Base-by-base conservation (phyloP, 2,113 vertebrate genomes). In the Ammodytes dubius region DNA sequence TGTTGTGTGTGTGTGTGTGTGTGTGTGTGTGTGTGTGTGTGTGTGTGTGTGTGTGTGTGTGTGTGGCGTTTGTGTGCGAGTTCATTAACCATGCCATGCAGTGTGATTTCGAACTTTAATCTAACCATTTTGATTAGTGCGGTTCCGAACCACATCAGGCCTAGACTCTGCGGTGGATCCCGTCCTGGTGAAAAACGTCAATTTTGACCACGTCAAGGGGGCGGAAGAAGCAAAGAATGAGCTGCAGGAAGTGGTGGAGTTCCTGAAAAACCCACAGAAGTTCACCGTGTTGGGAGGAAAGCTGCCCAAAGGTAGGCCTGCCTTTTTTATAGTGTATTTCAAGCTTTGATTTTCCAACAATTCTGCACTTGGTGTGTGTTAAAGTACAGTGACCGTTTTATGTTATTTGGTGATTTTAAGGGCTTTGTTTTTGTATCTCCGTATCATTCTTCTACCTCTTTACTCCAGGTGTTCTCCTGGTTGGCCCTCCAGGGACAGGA, bases 201-300 rank as follows among this genome's bases (percentile, higher is more conserved):
- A 97, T 1, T 99, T 99, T n/a, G 98, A 99, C 52, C 98, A 99
- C 0, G 97, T 99, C 58, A 99, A 99, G 94, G 98, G 98, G 27
- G 96, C 97, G 9, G 98, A 99, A 52, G 98, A 99, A 93, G 98
- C 98, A 65, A 99, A 99, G 87, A 96, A 99, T 14, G 98, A 99
- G 92, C 95, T 99, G 82, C 97, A 99, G 84, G 98, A 99, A 83
- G 98, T 99, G 69, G 98, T 99, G 82, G 98, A 99, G 93, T 99
- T 99, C 83, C 95, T 99, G 86, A 98, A 96, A 94, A 98, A 96
- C 90, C 98, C 98, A 0, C 96, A 99, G 79, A 99, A 99, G 94
- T 99, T 99, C 89, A 99, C 98, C 5, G 96, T 90, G 2, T 86
- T 99, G 35, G 98, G 98, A 84, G 98, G 98, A 80, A 99, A 99